Conservation (phyloP, 2,888 invertebrate genomes). For the Drosophila niveifrons region DNA sequence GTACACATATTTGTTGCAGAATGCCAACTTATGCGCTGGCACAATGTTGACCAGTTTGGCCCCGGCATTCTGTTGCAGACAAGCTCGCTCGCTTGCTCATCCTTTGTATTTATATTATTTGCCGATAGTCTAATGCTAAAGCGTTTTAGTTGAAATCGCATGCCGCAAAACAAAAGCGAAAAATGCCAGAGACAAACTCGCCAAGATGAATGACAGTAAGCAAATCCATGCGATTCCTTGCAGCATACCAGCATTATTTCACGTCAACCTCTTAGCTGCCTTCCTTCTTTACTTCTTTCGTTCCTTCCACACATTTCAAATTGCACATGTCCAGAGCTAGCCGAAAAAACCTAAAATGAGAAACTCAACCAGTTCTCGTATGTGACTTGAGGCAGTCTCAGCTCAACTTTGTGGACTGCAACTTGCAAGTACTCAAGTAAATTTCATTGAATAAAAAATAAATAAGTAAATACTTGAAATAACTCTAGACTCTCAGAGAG, state of each 20-base stretch:
- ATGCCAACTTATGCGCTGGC: slow-evolving; percentile 70
- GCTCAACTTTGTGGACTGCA: slow-evolving; percentile 21
- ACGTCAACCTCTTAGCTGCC: slow-evolving; percentile 60
- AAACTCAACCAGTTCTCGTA: slow-evolving; percentile 27
- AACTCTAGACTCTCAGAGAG: slow-evolving; percentile 27
- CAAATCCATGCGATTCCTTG: slow-evolving; percentile 54
- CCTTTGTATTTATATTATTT: slow-evolving; percentile 56
- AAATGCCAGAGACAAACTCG: slow-evolving; percentile 53
- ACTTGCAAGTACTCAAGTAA: slow-evolving; percentile 68
- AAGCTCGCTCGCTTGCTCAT: slow-evolving; percentile 1
- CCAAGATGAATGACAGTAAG: slow-evolving; percentile 63
- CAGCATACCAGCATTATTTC: slow-evolving; percentile 76
- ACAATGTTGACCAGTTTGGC: slow-evolving; percentile 72
- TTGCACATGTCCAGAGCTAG: slow-evolving; percentile 59
- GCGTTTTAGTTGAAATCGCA: slow-evolving; percentile 71
- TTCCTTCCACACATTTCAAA: slow-evolving; percentile 64
- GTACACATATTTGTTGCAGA: slow-evolving; percentile 73
- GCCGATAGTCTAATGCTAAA: slow-evolving; percentile 63
- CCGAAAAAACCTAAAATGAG: not conserved
- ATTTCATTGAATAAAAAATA: slow-evolving; percentile 76
- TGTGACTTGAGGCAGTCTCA: slow-evolving; percentile 42
- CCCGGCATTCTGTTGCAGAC: slow-evolving; percentile 35
- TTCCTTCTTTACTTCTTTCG: not conserved
- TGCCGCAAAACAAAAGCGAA: slow-evolving; percentile 72
- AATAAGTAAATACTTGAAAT: slow-evolving; percentile 80